Evolutionary conservation across 2,797 vertebrate genomes (phyloP), one percentile per base, ranked within the genome.

Genomic region (Buphagus erythrorhynchus): DNA sequence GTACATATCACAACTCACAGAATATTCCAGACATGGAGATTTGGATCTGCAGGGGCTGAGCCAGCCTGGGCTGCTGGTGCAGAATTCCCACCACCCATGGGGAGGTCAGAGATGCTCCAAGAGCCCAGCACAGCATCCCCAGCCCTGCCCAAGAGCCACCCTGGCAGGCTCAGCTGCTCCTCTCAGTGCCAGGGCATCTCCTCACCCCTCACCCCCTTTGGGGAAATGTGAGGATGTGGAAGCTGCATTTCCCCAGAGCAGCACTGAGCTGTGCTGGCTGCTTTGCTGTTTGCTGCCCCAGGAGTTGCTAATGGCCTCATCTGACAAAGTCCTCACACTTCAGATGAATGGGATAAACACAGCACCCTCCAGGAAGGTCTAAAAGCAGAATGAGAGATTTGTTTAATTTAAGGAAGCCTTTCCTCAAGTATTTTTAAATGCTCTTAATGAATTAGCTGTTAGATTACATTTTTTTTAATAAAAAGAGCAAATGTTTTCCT

Each of bases 201-300:
- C 45, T 5, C 18, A 45, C 54, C 61, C 51, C 80, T 59, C 88
- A 10, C 20, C 75, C 51, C 15, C 65, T 59, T 11, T 35, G 43
- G 67, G 3, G 58, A 45, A 52, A 78, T 4, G 12, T 0, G 1
- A 2, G 65, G 35, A 66, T 66, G 82, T 65, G 91, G 89, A 72
- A 95, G 90, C 13, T 7, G 62, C 26, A 13, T 87, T 93, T 93
- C 57, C 4, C 40, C 78, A 63, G 42, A 45, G 82, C 2, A 6
- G 54, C 61, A 51, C 59, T 0, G 1, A 77, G 91, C 42, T 2
- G 3, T 4, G 69, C 38, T 0, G 2, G 16, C 52, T 1, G 0
- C 65, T 83, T 22, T 8, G 49, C 66, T 74, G 15, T 45, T 58
- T 85, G 83, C 63, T 94, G 71, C 73, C 87, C 4, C 1, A 62